Conservation (phyloP, 2,888 invertebrate species). For the Melieria picta region DNA sequence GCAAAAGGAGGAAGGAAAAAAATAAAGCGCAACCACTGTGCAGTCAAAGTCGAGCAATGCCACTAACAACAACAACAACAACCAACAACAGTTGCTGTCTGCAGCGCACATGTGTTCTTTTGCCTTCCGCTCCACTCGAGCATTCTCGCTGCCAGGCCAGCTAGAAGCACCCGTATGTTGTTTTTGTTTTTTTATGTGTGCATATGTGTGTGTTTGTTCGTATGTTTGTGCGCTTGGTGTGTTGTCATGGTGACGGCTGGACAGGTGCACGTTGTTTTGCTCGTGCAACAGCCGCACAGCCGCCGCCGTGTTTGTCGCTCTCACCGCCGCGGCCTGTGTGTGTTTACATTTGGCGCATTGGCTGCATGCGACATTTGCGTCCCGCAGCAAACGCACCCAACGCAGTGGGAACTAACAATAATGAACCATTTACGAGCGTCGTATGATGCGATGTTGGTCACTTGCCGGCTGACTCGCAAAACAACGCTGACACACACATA, state of each 20-base stretch:
- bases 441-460: not conserved
- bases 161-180: too few relatives aligned
- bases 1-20: not conserved
- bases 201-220: too few relatives aligned
- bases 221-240: slow-evolving; percentile 22
- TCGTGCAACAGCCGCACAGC: slow-evolving; percentile 33
- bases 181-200: too few relatives aligned
- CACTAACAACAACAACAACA: not conserved
- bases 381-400: not conserved
- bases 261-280: slow-evolving; percentile 55
- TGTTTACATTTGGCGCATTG: not conserved
- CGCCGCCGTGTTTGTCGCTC: slow-evolving; percentile 5
- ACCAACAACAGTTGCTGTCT: not conserved
- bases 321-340: not conserved
- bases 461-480: not conserved
- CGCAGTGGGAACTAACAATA: not conserved
- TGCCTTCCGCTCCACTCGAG: too few relatives aligned
- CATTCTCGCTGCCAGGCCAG: too few relatives aligned
- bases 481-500: too few relatives aligned
- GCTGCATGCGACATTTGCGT: slow-evolving; percentile 1
- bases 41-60: not conserved
- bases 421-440: not conserved
- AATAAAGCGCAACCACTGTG: not conserved
- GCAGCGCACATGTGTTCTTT: too few relatives aligned
- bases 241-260: slow-evolving; percentile 60